phyloP scores from a whole-genome alignment of 1,140 invertebrate genomes.

The Pogonognathellus flavescens region DNA sequence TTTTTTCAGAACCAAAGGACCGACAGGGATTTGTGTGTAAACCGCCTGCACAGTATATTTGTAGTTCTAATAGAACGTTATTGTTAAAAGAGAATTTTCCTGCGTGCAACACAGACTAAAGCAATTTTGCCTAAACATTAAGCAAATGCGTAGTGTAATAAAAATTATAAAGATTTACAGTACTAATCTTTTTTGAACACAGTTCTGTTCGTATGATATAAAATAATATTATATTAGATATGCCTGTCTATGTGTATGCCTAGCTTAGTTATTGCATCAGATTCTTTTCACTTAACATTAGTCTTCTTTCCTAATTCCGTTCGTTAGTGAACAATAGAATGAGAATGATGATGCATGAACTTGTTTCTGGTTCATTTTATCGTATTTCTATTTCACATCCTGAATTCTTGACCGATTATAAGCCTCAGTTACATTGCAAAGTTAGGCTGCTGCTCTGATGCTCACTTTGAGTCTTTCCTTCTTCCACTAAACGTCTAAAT shows the following conservation, averaged over 20 bases:
- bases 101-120: background rate
- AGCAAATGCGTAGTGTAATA: background rate
- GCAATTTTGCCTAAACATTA: background rate
- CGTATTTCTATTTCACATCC: conserved; percentile 23
- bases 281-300: no score
- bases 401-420: conserved; percentile 43
- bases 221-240: no score
- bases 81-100: no score
- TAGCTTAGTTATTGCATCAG: no score
- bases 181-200: background rate
- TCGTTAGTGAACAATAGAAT: conserved; percentile 45
- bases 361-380: conserved; percentile 37
- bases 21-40: conserved; percentile 14
- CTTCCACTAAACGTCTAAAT: conserved; percentile 11
- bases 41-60: background rate
- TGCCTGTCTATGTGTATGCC: no score
- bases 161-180: conserved; percentile 26
- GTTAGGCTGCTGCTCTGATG: background rate
- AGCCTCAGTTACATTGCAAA: conserved; percentile 5
- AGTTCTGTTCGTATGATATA: no score
- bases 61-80: no score
- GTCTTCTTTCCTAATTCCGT: background rate
- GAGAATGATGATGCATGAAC: conserved; percentile 20
- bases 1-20: background rate
- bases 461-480: background rate